Base-by-base conservation (phyloP, 2,888 invertebrate species). In the Apodemia duryi region DNA sequence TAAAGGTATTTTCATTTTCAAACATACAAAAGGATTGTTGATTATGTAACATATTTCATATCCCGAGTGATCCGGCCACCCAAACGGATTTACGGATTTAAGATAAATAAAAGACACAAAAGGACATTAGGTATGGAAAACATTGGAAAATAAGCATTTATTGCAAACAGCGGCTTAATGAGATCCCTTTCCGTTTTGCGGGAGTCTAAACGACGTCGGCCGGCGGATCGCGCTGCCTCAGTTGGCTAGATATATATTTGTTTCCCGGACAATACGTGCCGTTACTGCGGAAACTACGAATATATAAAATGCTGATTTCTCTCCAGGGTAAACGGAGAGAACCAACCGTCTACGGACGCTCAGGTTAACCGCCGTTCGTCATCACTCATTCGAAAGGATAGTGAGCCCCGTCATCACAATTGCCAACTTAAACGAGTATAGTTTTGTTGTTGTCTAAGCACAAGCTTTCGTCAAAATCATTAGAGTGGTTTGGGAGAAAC, bases 91-190 rank as follows among this genome's bases (percentile, higher is more conserved):
- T 57, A 13, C 57, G 13, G 57, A 57, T 57, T 57, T 57, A 57
- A 57, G 57, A 35, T 57, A 35, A 38, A 38, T 38, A 38, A 38
- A 38, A 38, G 38, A 38, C n/a, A 57, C 57, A 57, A 57, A 57
- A n/a, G 57, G 57, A 13, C 57, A 57, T 57, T 57, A 57, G 32
- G 35, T 57, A 57, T 57, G 57, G 57, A 35, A 32, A 57, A 35
- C 57, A 57, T 35, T 57, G 57, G 57, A 13, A 57, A 57, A 57
- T 57, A 57, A 57, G 57, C 57, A 57, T 57, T 32, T 57, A 57
- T 35, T 57, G 54, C 54, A 57, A 29, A 57, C 13, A 57, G 54
- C 28, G 13, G 54, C 54, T 57, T 57, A 57, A 57, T 32, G 54
- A 57, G 54, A 57, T 57, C 54, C 29, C 29, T 57, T 29, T 57